Conservation (phyloP, 2,888 invertebrate species). For the Trissoscelio sp. region DNA sequence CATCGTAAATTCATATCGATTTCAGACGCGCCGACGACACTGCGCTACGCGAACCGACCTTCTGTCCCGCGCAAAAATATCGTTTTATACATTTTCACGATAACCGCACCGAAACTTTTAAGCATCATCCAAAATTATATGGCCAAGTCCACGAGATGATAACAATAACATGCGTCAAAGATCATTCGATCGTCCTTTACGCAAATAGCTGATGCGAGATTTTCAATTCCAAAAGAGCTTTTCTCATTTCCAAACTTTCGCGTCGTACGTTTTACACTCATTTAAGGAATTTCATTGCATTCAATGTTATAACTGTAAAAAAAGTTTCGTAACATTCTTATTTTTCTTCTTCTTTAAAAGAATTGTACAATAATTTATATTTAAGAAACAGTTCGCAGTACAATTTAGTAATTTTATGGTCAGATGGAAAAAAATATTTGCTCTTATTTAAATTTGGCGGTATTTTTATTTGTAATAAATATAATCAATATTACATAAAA, state of each 20-base stretch:
- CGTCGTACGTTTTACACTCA: background rate
- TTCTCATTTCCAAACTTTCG: slow-evolving; percentile 33
- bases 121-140: slow-evolving; percentile 61
- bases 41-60: slow-evolving; percentile 49
- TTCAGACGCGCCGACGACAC: slow-evolving; percentile 72
- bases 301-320: background rate
- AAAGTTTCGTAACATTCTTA: background rate
- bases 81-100: slow-evolving; percentile 64
- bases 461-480: no score
- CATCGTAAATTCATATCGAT: slow-evolving; percentile 83
- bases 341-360: background rate
- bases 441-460: no score
- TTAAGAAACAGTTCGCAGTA: no score
- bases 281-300: background rate
- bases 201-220: slow-evolving; percentile 39
- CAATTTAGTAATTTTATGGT: no score
- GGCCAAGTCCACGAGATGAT: slow-evolving; percentile 46
- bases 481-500: no score
- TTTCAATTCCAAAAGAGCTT: slow-evolving; percentile 49
- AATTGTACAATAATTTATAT: no score
- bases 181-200: slow-evolving; percentile 52
- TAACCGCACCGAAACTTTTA: slow-evolving; percentile 63
- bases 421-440: no score
- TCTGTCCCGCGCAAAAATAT: slow-evolving; percentile 66
- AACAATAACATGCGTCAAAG: slow-evolving; percentile 55